A percentile compares a stretch with the other conserved stretches of the same genome.
Evolutionary conservation across 1,140 invertebrate genomes (phyloP).

Genomic region (Pogonus chalceus): DNA sequence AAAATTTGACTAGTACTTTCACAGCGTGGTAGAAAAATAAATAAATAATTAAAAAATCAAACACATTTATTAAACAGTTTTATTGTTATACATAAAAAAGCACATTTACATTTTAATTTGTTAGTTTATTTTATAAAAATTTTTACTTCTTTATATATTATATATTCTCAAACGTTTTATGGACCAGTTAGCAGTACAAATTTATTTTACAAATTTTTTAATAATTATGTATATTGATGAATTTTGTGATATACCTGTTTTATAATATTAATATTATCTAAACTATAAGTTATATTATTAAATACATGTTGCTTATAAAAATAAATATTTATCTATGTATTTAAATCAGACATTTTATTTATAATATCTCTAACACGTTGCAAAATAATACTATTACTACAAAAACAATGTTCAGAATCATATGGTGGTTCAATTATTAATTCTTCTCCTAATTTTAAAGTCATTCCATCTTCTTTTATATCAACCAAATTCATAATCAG

Average conservation of each 20-base stretch:
- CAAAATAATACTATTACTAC: conserved; percentile 29
- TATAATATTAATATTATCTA: background rate
- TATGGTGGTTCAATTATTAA: conserved; percentile 29
- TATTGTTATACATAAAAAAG: conserved; percentile 11
- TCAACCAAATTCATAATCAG: conserved; percentile 26
- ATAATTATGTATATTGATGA: background rate
- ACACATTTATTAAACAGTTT: background rate
- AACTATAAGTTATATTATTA: conserved; percentile 5
- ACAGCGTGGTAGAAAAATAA: conserved; percentile 28
- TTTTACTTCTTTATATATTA: background rate
- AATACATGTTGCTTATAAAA: background rate
- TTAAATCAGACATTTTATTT: conserved; percentile 25
- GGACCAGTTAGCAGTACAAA: background rate
- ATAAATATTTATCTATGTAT: background rate
- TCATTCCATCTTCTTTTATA: conserved; percentile 23
- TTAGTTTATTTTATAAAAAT: conserved; percentile 11
- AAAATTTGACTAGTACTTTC: conserved; percentile 31
- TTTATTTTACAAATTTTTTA: conserved; percentile 5
- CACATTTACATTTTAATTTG: conserved; percentile 9
- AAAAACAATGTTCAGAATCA: conserved; percentile 25
- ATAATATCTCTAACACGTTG: conserved; percentile 27
- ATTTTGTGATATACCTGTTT: background rate
- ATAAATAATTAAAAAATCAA: too few relatives aligned
- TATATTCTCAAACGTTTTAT: background rate
- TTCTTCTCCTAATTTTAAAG: conserved; percentile 27